Percentiles rank a stretch among this genome's conserved stretches.
Conservation (phyloP, 2,797 vertebrate species). For the Onychomys arenicola region DNA sequence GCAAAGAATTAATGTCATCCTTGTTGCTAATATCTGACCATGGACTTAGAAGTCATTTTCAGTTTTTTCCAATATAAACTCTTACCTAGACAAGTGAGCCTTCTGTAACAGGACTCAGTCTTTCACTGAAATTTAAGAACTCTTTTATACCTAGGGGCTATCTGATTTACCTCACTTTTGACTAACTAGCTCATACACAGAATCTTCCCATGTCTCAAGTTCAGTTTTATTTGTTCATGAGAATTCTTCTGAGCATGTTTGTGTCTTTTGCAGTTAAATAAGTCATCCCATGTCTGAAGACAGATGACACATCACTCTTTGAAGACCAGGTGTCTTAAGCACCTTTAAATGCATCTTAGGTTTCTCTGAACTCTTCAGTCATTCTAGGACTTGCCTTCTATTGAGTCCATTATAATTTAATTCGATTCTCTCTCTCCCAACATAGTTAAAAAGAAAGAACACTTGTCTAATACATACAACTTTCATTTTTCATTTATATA, state of each 20-base stretch:
- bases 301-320: not conserved
- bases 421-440: not conserved
- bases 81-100: not conserved
- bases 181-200: not conserved
- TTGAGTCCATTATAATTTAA: conserved; percentile 3
- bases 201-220: not conserved
- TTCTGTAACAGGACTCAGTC: not conserved
- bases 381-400: not conserved
- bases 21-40: not conserved
- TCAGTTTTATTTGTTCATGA: not conserved
- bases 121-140: not conserved
- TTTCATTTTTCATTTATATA: not conserved
- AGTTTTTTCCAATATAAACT: not conserved
- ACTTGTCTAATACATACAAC: not conserved
- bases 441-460: not conserved
- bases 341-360: not conserved
- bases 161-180: not conserved
- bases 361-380: not conserved
- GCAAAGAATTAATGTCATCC: not conserved
- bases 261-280: not conserved
- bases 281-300: not conserved
- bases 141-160: not conserved
- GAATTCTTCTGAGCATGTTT: not conserved
- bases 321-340: not conserved
- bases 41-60: not conserved